phyloP scores from a whole-genome alignment of 2,888 invertebrate genomes.

The Saturnia pavonia region DNA sequence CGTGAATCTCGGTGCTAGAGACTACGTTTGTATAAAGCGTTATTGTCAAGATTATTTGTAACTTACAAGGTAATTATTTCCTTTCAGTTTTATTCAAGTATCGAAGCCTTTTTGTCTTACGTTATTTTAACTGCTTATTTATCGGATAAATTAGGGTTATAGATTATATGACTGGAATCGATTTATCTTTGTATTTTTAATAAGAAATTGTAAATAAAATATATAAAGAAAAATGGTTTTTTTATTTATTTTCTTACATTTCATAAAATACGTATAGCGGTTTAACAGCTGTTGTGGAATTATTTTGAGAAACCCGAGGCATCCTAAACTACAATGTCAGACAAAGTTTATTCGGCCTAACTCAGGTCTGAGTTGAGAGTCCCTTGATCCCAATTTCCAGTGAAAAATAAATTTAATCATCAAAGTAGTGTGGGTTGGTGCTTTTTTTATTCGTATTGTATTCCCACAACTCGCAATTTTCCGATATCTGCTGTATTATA shows the following conservation, averaged over 20 bases:
- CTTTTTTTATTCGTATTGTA: no score
- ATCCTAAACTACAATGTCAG: background rate
- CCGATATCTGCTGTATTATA: no score
- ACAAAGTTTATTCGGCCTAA: background rate
- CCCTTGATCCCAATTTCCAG: background rate
- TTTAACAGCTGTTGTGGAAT: background rate
- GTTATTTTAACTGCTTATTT: background rate
- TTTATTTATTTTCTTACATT: background rate
- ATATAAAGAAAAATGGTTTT: background rate
- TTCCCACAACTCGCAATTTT: no score
- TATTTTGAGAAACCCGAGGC: background rate
- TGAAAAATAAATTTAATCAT: no score
- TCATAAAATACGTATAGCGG: background rate
- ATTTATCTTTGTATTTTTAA: background rate
- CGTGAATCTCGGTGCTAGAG: background rate
- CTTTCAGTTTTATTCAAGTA: background rate
- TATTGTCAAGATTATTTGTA: background rate
- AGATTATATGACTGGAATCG: background rate
- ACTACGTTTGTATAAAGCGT: no score
- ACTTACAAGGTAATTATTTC: background rate
- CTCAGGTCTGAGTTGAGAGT: background rate
- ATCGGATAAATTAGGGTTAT: background rate
- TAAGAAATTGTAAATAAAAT: slow-evolving; percentile 8
- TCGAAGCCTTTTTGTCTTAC: background rate
- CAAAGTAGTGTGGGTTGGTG: background rate